Percentiles rank a stretch among this genome's conserved stretches.
Conservation (phyloP, 2,113 vertebrate species). For the Centropus bengalensis region DNA sequence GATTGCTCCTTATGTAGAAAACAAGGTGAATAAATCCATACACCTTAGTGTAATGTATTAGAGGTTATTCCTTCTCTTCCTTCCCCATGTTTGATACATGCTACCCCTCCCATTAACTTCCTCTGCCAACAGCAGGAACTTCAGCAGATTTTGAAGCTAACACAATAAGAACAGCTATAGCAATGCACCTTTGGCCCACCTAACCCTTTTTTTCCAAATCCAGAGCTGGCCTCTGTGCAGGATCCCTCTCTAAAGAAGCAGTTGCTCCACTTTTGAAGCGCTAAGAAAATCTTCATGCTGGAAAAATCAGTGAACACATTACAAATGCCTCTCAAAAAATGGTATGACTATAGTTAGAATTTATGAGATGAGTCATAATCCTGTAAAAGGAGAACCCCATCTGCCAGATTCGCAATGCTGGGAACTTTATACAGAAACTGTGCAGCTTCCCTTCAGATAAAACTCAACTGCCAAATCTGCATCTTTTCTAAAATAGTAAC, state of each 20-base stretch:
- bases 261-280: background rate
- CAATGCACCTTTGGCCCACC: background rate
- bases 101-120: background rate
- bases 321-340: background rate
- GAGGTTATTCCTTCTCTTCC: background rate
- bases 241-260: background rate
- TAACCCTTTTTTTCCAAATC: background rate
- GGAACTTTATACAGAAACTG: conserved; percentile 9
- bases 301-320: background rate
- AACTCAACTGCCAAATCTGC: background rate
- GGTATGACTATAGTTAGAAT: background rate
- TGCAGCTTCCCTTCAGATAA: background rate
- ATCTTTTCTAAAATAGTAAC: background rate
- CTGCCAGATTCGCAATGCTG: background rate
- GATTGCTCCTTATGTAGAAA: background rate
- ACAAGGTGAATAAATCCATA: background rate
- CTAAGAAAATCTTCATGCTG: background rate
- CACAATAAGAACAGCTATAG: background rate
- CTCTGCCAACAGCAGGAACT: background rate
- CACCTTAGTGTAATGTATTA: background rate
- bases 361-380: background rate
- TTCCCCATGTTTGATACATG: fast-evolving
- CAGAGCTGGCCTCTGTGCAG: background rate
- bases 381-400: background rate
- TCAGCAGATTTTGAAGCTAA: background rate